These are phyloP conservation scores for Picathartes gymnocephalus DNA, from an alignment of 2,113 vertebrate genomes.

Conservation along the genomic window DNA sequence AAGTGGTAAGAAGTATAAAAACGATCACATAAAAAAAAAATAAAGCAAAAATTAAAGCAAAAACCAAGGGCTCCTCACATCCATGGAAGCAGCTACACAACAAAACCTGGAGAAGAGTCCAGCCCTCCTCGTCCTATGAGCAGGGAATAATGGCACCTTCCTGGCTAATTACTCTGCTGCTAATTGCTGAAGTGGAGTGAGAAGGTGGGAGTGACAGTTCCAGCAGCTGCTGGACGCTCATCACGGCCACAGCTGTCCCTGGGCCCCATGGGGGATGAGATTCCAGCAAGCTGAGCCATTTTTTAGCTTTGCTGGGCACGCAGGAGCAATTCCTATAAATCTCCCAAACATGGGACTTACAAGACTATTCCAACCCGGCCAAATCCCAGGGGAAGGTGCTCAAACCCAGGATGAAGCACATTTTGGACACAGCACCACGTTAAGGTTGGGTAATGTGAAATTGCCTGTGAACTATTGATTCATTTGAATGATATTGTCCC, in stretches of 20 bases:
- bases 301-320: not conserved
- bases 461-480: constrained; percentile 47
- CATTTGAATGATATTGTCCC: constrained; percentile 29
- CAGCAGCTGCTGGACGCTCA: not conserved
- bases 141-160: not conserved
- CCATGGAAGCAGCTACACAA: not conserved
- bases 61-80: not conserved
- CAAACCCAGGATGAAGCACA: not conserved
- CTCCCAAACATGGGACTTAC: not conserved
- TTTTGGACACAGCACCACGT: not conserved
- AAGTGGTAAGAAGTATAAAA: not conserved
- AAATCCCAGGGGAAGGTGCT: not conserved
- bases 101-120: not conserved
- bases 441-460: not conserved
- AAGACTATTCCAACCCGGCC: not conserved
- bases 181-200: constrained; percentile 17
- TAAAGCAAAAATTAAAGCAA: too few species aligned
- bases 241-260: not conserved
- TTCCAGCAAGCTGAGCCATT: not conserved
- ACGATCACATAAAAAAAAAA: not conserved
- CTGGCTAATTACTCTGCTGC: constrained; percentile 25
- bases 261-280: not conserved
- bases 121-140: constrained; percentile 10
- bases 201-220: not conserved
- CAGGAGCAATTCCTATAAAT: constrained; percentile 8